These are phyloP conservation scores for Cybosia mesomella DNA, from an alignment of 2,888 invertebrate species.

Conservation along the genomic window DNA sequence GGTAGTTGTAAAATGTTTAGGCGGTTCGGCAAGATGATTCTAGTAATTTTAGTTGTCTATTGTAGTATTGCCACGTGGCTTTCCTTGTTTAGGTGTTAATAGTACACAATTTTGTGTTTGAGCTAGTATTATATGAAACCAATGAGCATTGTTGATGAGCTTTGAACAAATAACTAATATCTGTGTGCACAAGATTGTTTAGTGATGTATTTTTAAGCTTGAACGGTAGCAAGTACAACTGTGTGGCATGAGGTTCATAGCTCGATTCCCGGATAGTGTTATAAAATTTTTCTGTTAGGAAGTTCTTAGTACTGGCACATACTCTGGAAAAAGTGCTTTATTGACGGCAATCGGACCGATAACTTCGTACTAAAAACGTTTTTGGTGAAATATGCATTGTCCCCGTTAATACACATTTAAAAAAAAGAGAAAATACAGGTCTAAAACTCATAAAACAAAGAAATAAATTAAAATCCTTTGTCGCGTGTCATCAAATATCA, in stretches of 20 bases:
- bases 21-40: constrained; percentile 60
- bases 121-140: constrained; percentile 26
- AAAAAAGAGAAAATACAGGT: neutral
- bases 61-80: constrained; percentile 66
- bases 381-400: too few species aligned
- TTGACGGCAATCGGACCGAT: too few species aligned
- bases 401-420: neutral
- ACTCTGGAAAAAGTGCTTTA: too few species aligned
- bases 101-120: constrained; percentile 53
- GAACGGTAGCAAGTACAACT: neutral
- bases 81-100: constrained; percentile 67
- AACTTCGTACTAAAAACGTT: too few species aligned
- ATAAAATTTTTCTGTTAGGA: too few species aligned
- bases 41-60: constrained; percentile 67
- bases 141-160: constrained; percentile 15
- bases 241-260: neutral
- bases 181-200: neutral
- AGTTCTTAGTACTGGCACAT: too few species aligned
- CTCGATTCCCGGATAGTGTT: neutral
- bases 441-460: neutral
- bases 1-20: constrained; percentile 65
- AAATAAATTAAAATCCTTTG: constrained; percentile 25
- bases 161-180: constrained; percentile 20
- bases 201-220: neutral
- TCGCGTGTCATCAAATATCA: constrained; percentile 69